These are phyloP conservation scores for Chrysaora quinquecirrha DNA, from an alignment of 30 jellyfish, hydroid and myxozoan species.

Conservation along the genomic window DNA sequence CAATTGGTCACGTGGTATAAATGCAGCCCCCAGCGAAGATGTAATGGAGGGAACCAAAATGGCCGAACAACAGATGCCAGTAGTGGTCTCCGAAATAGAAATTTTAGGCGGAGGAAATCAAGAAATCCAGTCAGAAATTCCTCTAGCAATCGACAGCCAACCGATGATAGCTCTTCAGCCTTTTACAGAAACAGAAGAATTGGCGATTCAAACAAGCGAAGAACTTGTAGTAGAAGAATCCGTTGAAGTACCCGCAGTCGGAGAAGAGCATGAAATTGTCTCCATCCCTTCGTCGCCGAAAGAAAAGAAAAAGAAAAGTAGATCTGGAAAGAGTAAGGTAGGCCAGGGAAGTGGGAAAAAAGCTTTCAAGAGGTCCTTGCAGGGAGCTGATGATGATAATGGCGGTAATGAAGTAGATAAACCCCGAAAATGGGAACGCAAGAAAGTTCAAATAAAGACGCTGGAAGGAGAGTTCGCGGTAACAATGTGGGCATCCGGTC, in stretches of 20 bases:
- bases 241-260: slow-evolving; percentile 88
- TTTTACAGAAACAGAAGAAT: slow-evolving; percentile 75
- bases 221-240: slow-evolving; percentile 86
- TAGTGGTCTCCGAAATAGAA: slow-evolving; percentile 75
- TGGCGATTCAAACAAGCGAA: slow-evolving; percentile 63
- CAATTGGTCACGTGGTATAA: slow-evolving; percentile 80
- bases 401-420: slow-evolving; percentile 83
- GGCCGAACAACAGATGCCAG: slow-evolving; percentile 91
- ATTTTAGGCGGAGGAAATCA: slow-evolving; percentile 64
- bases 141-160: slow-evolving; percentile 58
- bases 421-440: slow-evolving; percentile 96
- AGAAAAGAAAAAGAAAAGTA: slow-evolving; percentile 70
- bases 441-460: slow-evolving; percentile 92
- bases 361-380: slow-evolving; percentile 62
- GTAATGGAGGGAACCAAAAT: slow-evolving; percentile 74
- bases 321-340: slow-evolving; percentile 53
- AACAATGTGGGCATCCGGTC: slow-evolving; percentile 98
- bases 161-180: slow-evolving; percentile 99
- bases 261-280: slow-evolving; percentile 90
- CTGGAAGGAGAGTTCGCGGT: slow-evolving; percentile 98
- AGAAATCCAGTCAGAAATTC: slow-evolving; percentile 50
- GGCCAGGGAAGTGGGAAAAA: slow-evolving; percentile 62
- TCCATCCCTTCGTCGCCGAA: slow-evolving; percentile 81
- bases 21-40: slow-evolving; percentile 82
- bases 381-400: slow-evolving; percentile 68